Conservation (phyloP, 1,140 invertebrate species). For the Artemia franciscana region DNA sequence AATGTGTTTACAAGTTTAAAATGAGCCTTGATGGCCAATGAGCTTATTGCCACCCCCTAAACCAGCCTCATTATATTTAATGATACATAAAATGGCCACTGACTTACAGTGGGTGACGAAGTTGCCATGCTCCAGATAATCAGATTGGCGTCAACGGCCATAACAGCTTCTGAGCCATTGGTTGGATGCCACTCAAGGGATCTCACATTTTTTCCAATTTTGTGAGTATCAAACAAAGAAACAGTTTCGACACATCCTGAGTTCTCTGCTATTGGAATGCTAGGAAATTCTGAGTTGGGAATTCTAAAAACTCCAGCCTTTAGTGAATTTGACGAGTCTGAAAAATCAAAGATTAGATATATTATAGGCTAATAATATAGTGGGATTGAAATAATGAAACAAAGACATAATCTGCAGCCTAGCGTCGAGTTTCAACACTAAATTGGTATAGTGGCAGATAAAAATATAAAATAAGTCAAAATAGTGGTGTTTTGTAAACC, state of each 20-base stretch:
- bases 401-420: neutral
- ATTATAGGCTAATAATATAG: neutral
- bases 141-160: conserved; percentile 47
- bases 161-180: conserved; percentile 39
- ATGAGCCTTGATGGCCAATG: too few relatives aligned
- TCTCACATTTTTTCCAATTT: conserved; percentile 44
- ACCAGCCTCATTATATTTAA: too few relatives aligned
- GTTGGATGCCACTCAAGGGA: conserved; percentile 60
- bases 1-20: too few relatives aligned
- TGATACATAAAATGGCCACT: too few relatives aligned
- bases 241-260: neutral
- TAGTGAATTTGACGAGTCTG: conserved; percentile 25
- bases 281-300: conserved; percentile 25
- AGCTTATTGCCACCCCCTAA: too few relatives aligned
- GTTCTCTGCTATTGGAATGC: conserved; percentile 13
- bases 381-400: neutral
- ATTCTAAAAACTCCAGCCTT: conserved; percentile 40
- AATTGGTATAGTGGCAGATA: neutral
- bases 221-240: conserved; percentile 18
- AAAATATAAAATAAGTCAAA: neutral
- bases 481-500: neutral
- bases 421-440: too few relatives aligned
- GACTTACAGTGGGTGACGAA: neutral
- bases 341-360: too few relatives aligned
- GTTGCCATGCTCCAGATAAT: conserved; percentile 31